Percentiles rank a stretch among this genome's conserved stretches.
Evolutionary conservation across 2,113 vertebrate genomes (phyloP).

Genomic region (Callipepla californica): DNA sequence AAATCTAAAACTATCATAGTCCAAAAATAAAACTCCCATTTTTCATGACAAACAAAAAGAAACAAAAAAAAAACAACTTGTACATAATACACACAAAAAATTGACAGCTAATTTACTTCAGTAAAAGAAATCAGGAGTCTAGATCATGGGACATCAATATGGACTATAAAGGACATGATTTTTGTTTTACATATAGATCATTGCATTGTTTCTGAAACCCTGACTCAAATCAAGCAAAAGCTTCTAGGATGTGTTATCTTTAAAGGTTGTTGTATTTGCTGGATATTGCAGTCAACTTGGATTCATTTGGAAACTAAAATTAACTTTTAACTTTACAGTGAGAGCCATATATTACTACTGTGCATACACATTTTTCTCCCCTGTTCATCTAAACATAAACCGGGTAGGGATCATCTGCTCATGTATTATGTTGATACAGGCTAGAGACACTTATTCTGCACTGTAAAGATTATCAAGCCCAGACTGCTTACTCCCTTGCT

Average conservation of each 20-base stretch:
- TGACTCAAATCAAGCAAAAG: not conserved
- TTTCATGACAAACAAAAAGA: not conserved
- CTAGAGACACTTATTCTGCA: not conserved
- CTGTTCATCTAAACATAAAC: not conserved
- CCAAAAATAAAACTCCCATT: not conserved
- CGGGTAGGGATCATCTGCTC: not conserved
- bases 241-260: not conserved
- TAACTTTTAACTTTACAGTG: not conserved
- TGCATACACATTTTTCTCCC: not conserved
- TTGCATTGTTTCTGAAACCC: not conserved
- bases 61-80: not conserved
- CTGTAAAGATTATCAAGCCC: not conserved
- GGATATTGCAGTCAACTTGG: not conserved
- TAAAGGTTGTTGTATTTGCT: not conserved
- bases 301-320: not conserved
- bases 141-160: not conserved
- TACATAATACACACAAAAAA: not conserved
- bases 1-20: not conserved
- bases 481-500: not conserved
- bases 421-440: not conserved
- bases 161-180: not conserved
- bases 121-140: not conserved
- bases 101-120: not conserved
- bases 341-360: not conserved
- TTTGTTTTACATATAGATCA: not conserved